Base-by-base conservation (phyloP, 2,113 vertebrate species). In the Lepisosteus oculatus region DNA sequence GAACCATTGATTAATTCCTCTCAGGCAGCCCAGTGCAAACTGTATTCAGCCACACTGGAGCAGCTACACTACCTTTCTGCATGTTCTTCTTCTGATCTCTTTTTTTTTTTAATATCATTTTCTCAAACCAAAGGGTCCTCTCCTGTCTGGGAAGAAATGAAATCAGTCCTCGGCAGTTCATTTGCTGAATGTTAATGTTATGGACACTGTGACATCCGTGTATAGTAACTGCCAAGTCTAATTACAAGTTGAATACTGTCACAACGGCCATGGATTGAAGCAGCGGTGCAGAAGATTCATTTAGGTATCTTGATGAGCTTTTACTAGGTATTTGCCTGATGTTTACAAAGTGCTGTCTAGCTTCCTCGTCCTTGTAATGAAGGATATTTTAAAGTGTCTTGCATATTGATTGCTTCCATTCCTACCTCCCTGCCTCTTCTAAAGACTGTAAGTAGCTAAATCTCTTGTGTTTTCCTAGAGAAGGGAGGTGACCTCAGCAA, bases 1-100 rank as follows among this genome's bases (percentile, higher is more conserved):
- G 75, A 72, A 79, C 77, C 72, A 76, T 77, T 83, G 79, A 87
- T 87, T 78, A 81, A 81, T 81, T 78, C 65, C 47, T 71, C 64
- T 77, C 65, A 47, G 63, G 67, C 76, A 47, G n/a, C 68, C 71
- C 71, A 65, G 74, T 78, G 66, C 72, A 74, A 77, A 74, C 76
- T 72, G 61, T 68, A 80, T 77, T 85, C 80, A 77, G 69, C 70
- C 71, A 55, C 76, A 74, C 61, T 56, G 55, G 69, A 77, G 62
- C 42, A 62, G 57, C 67, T 56, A 54, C 64, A 61, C 56, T 61
- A 14, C 43, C 65, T 61, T 29, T 51, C 29, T 44, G 42, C 56
- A 63, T 74, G 55, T 61, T 17, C 2, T 65, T 61, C 70, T 3
- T 65, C 14, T 42, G 29, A 6, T 41, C 41, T 43, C 43, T 13